phyloP scores from a whole-genome alignment of 2,888 invertebrate genomes.

The Hirtodrosophila alboralis region DNA sequence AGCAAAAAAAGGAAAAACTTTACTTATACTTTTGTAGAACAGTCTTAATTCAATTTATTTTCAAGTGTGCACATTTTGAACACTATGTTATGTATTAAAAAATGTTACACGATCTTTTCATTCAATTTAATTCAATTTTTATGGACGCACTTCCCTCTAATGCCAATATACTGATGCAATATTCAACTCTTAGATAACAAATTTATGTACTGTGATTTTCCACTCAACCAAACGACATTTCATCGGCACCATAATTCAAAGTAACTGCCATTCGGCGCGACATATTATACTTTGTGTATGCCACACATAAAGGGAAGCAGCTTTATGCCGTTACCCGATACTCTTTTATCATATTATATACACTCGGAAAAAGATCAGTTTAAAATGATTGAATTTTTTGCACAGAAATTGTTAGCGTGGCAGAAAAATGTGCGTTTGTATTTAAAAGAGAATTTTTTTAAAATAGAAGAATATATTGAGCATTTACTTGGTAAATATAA shows the following conservation, averaged over 20 bases:
- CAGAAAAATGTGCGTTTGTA: too few relatives aligned
- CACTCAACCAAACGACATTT: background rate
- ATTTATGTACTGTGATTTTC: conserved; percentile 14
- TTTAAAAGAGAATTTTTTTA: too few relatives aligned
- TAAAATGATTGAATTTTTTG: too few relatives aligned
- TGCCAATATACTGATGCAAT: too few relatives aligned
- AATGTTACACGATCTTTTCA: conserved; percentile 1
- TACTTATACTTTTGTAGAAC: too few relatives aligned
- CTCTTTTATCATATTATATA: conserved; percentile 1
- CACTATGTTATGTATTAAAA: background rate
- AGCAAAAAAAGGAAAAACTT: too few relatives aligned
- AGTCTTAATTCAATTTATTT: too few relatives aligned
- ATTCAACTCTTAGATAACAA: background rate
- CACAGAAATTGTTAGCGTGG: too few relatives aligned
- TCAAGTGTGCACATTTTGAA: too few relatives aligned
- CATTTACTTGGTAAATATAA: too few relatives aligned
- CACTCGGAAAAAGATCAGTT: too few relatives aligned
- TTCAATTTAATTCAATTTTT: conserved; percentile 20
- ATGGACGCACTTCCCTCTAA: conserved; percentile 9
- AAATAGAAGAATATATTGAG: too few relatives aligned
- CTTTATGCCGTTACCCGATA: conserved; percentile 3
- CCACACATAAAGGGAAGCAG: background rate
- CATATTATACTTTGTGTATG: background rate
- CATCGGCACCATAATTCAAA: conserved; percentile 16
- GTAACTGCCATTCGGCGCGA: conserved; percentile 7